Conservation (phyloP, 2,113 vertebrate genomes). For the Clinocottus analis region DNA sequence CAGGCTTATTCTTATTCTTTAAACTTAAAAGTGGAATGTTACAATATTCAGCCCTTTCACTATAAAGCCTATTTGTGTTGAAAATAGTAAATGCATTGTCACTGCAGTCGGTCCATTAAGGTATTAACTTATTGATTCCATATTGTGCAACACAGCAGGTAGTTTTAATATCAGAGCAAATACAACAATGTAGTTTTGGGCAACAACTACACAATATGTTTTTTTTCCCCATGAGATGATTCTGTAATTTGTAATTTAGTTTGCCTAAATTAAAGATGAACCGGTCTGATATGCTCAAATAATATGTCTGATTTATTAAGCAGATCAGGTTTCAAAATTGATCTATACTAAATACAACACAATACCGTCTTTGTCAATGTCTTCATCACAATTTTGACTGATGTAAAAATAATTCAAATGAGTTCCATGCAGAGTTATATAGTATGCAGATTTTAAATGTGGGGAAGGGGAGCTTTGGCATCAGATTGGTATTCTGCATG, state of each 20-base stretch:
- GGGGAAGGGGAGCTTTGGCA: background rate
- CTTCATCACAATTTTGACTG: background rate
- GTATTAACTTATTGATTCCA: background rate
- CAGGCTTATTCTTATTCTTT: background rate
- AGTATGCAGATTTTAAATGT: background rate
- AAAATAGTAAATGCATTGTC: background rate
- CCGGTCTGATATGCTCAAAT: background rate
- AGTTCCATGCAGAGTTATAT: background rate
- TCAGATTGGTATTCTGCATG: background rate
- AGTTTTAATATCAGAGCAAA: no score
- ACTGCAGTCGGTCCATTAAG: background rate
- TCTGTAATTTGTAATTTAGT: no score
- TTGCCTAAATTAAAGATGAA: no score
- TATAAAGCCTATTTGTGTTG: background rate
- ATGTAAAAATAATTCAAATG: background rate
- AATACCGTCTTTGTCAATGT: background rate
- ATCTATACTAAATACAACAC: conserved; percentile 1
- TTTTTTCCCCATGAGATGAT: no score
- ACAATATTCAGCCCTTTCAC: background rate
- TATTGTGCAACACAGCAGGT: background rate
- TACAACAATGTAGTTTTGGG: background rate
- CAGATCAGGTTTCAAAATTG: background rate
- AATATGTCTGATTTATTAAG: background rate
- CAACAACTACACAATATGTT: background rate
- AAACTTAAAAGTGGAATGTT: background rate